Percentiles rank a stretch among this genome's conserved stretches.
Evolutionary conservation across 2,888 invertebrate genomes (phyloP).

Genomic region (Ormia ochracea): DNA sequence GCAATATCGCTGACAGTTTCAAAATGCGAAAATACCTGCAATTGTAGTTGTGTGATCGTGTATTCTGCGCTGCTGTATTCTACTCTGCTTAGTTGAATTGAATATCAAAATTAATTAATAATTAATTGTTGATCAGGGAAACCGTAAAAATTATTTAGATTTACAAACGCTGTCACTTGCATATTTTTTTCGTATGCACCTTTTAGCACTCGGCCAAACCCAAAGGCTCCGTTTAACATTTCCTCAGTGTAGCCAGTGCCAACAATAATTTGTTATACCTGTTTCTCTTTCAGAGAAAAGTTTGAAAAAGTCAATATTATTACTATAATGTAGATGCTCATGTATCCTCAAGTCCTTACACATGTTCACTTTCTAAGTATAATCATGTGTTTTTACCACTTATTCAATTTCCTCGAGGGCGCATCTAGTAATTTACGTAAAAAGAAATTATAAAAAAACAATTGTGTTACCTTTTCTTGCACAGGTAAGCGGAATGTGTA

Average conservation of each 20-base stretch:
- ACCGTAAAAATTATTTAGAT: too few relatives aligned
- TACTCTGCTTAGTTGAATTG: too few relatives aligned
- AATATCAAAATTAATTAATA: too few relatives aligned
- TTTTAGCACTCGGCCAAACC: background rate
- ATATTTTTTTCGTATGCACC: too few relatives aligned
- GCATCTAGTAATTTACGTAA: background rate
- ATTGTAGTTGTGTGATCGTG: too few relatives aligned
- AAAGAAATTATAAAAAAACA: background rate
- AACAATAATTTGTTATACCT: background rate
- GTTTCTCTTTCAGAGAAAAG: background rate
- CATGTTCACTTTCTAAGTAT: conserved; percentile 28
- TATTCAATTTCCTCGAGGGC: conserved; percentile 11
- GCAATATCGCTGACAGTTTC: too few relatives aligned
- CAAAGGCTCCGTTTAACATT: background rate
- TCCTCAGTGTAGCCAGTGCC: background rate
- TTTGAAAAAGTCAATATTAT: conserved; percentile 49
- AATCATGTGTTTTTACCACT: conserved; percentile 11
- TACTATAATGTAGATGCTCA: conserved; percentile 30
- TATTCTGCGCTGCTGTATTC: too few relatives aligned
- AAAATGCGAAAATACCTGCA: too few relatives aligned
- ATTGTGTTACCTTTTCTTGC: conserved; percentile 27
- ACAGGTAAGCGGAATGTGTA: background rate
- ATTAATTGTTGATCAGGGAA: too few relatives aligned
- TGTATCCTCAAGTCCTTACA: conserved; percentile 18
- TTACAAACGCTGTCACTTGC: too few relatives aligned